Evolutionary conservation across 2,888 invertebrate species (phyloP), one percentile per base, ranked within the genome.

Genomic region (Nematopogon swammerdamellus): DNA sequence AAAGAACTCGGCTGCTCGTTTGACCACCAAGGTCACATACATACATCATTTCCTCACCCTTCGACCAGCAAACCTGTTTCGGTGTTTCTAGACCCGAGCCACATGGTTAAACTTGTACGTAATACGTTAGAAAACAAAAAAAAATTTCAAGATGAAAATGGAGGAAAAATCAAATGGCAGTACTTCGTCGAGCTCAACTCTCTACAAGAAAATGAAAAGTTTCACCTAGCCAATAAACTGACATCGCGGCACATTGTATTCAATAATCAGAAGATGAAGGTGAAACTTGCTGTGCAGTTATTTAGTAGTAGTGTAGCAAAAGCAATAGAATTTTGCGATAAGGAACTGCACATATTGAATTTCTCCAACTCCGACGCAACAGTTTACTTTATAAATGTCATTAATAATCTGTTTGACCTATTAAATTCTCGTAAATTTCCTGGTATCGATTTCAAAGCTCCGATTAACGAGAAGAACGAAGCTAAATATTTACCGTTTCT

Each of bases 31-130:
- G 19, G 42, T 2, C 47, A 56, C 10, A 19, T 57, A 29, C 55
- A 56, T 50, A 56, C 55, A 14, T 50, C 51, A 8, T 59, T 59
- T 49, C 42, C 49, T 14, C 57, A 59, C 36, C 59, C 58, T 16
- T 20, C 36, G 10, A 50, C 49, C 14, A 45, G 29, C 18, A 29
- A 29, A 4, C 44, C 18, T 25, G 48, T 53, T n/a, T 42, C n/a
- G 18, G 30, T 51, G 19, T 51, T 53, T 46, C 30, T 51, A 14
- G 51, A 51, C 44, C 25, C 25, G 25, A 25, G 25, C 43, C 49
- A 53, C 44, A 51, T 53, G 51, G 19, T 53, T 8, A 51, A 51
- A 46, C 46, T 51, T 18, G 44, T 53, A 5, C 30, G 49, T 14
- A 51, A 51, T 44, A 48, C 47, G n/a, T 50, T 50, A 18, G 48